Percentiles rank a stretch among this genome's conserved stretches.
Conservation (phyloP, 2,888 invertebrate genomes). For the Xanthorhoe designata region DNA sequence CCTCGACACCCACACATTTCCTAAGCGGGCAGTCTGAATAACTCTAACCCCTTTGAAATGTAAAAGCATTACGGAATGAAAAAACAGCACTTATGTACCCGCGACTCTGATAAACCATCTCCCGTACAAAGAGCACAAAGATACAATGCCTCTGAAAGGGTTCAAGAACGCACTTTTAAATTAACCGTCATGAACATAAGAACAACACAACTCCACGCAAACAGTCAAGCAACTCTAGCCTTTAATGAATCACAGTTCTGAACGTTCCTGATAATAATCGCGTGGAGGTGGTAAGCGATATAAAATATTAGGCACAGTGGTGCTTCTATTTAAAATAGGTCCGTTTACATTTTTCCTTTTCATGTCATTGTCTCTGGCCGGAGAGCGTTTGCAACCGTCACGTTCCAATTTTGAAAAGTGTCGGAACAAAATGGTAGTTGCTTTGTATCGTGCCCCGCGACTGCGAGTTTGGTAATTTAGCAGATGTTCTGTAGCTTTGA, state of each 20-base stretch:
- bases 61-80: conserved; percentile 86
- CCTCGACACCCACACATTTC: conserved; percentile 81
- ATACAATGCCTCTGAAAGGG: conserved; percentile 86
- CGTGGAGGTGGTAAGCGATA: conserved; percentile 57
- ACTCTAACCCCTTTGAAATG: conserved; percentile 86
- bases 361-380: conserved; percentile 84
- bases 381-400: conserved; percentile 85
- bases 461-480: conserved; percentile 77
- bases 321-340: conserved; percentile 81
- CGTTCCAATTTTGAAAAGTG: conserved; percentile 86
- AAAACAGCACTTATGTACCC: conserved; percentile 86
- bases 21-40: conserved; percentile 82
- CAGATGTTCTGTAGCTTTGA: conserved; percentile 79
- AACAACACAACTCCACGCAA: conserved; percentile 60
- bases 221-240: conserved; percentile 58
- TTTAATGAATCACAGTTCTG: conserved; percentile 40
- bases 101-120: conserved; percentile 85
- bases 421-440: conserved; percentile 84
- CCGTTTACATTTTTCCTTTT: conserved; percentile 86
- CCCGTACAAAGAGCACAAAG: conserved; percentile 85
- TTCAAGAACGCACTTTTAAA: conserved; percentile 86
- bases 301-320: conserved; percentile 74
- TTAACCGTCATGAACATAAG: conserved; percentile 69
- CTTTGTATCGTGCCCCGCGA: conserved; percentile 76
- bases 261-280: conserved; percentile 50